phyloP scores from a whole-genome alignment of 2,113 vertebrate genomes.

The Eulemur rufifrons region DNA sequence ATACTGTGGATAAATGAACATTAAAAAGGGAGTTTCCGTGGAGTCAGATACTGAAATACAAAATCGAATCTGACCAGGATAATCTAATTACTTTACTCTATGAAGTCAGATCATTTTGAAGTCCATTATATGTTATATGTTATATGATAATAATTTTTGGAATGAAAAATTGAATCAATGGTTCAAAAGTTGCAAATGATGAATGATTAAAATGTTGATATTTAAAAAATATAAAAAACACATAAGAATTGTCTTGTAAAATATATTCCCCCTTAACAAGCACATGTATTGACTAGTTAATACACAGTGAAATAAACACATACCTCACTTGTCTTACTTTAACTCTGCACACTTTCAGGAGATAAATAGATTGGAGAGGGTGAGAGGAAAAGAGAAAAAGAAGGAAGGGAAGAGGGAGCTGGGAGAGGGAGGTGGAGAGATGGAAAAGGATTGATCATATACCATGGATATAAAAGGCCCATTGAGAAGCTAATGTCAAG shows the following conservation, averaged over 20 bases:
- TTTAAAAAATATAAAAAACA: not conserved
- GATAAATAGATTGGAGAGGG: not conserved
- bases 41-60: not conserved
- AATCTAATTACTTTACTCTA: not conserved
- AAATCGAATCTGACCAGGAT: not conserved
- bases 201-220: constrained; percentile 24
- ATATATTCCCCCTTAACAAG: not conserved
- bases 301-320: not conserved
- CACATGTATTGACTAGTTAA: not conserved
- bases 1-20: not conserved
- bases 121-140: not conserved
- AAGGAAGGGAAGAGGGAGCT: not conserved
- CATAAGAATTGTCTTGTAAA: not conserved
- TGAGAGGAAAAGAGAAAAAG: not conserved
- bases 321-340: not conserved
- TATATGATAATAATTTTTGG: constrained; percentile 13
- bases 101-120: constrained; percentile 19
- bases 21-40: constrained; percentile 6
- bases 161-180: not conserved
- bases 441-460: not conserved
- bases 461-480: not conserved
- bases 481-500: not conserved
- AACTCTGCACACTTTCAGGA: not conserved
- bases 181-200: constrained; percentile 15
- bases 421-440: not conserved